These are phyloP conservation scores for Cotesia vestalis DNA, from an alignment of 1,140 invertebrate species.

Conservation along the genomic window DNA sequence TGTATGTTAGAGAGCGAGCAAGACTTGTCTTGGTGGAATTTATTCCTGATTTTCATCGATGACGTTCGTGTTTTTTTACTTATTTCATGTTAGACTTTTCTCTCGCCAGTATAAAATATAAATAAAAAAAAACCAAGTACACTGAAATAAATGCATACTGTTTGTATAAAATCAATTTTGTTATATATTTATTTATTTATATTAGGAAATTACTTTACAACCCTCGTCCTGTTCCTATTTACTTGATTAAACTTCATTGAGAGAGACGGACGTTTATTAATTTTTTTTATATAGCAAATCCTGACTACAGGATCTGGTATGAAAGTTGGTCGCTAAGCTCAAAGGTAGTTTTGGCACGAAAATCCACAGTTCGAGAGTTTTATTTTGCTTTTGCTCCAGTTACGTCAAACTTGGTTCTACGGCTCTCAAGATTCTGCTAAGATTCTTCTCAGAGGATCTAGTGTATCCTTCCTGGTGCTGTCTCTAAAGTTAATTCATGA, in stretches of 20 bases:
- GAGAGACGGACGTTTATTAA: no score
- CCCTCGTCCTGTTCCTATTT: conserved; percentile 9
- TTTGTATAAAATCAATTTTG: conserved; percentile 48
- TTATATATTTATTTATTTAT: conserved; percentile 27
- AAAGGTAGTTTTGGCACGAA: conserved; percentile 24
- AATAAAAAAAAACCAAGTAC: conserved; percentile 45
- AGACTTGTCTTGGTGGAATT: conserved; percentile 47
- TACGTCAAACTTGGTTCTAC: conserved; percentile 21
- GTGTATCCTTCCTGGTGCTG: conserved; percentile 23
- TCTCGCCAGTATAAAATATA: conserved; percentile 55
- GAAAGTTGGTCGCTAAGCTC: conserved; percentile 16
- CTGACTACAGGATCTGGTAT: background rate
- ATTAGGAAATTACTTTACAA: background rate
- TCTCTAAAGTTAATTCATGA: conserved; percentile 8
- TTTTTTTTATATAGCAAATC: no score
- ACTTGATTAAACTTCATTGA: no score
- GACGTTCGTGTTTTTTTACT: conserved; percentile 58
- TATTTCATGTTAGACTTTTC: conserved; percentile 57
- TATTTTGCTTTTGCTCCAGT: conserved; percentile 38
- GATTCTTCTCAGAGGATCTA: conserved; percentile 3
- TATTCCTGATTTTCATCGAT: conserved; percentile 49
- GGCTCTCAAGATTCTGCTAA: background rate
- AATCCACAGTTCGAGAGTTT: conserved; percentile 15
- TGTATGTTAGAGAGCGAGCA: conserved; percentile 1
- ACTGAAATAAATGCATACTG: conserved; percentile 55